Percentiles rank a stretch among this genome's conserved stretches.
Conservation (phyloP, 2,113 vertebrate species). For the Rhineura floridana region DNA sequence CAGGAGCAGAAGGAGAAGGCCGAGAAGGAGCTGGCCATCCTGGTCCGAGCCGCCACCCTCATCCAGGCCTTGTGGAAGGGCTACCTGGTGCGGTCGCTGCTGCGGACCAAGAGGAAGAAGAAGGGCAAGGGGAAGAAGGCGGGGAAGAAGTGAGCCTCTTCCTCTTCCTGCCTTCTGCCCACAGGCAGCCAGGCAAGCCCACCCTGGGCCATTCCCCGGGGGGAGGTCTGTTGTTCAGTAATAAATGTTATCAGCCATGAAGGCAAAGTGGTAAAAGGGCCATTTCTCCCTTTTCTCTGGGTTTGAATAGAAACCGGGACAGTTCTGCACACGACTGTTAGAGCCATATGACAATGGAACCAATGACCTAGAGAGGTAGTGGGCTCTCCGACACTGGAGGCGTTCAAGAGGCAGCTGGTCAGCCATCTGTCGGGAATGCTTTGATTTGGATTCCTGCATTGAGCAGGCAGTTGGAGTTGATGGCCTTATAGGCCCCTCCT, state of each 20-base stretch:
- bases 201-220: not conserved
- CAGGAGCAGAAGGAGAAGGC: slow-evolving; percentile 71
- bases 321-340: no score
- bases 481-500: no score
- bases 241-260: not conserved
- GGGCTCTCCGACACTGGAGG: no score
- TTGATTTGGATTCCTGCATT: no score
- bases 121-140: slow-evolving; percentile 67
- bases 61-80: slow-evolving; percentile 90
- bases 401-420: no score
- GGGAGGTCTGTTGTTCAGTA: not conserved
- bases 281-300: not conserved
- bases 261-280: not conserved
- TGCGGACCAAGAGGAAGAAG: slow-evolving; percentile 74
- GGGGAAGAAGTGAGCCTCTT: slow-evolving; percentile 10
- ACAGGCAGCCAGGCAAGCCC: not conserved
- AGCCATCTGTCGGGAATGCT: no score
- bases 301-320: not conserved
- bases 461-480: no score
- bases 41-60: slow-evolving; percentile 74
- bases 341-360: no score
- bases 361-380: no score
- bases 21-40: slow-evolving; percentile 69
- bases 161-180: not conserved
- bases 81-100: slow-evolving; percentile 78